phyloP scores from a whole-genome alignment of 2,888 invertebrate species.

The Marronus borbonicus region DNA sequence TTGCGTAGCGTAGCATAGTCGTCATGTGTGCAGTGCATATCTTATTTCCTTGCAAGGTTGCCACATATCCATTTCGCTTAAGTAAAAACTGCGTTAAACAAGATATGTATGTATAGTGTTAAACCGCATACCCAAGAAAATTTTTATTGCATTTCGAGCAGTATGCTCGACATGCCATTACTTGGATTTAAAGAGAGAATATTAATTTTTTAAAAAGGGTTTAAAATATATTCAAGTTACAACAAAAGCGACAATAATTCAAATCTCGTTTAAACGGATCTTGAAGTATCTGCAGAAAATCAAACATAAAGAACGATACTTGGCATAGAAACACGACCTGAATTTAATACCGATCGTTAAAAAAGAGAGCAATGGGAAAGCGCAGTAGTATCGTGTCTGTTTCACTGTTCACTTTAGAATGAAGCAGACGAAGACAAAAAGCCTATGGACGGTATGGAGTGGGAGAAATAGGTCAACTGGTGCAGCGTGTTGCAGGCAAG shows the following conservation, averaged over 20 bases:
- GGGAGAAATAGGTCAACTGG: slow-evolving; percentile 51
- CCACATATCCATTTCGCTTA: too few relatives aligned
- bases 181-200: too few relatives aligned
- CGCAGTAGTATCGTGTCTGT: slow-evolving; percentile 30
- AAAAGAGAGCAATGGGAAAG: slow-evolving; percentile 46
- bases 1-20: too few relatives aligned
- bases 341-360: slow-evolving; percentile 46
- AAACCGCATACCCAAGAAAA: too few relatives aligned
- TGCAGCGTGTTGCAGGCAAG: slow-evolving; percentile 45
- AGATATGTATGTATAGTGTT: too few relatives aligned
- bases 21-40: too few relatives aligned
- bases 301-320: slow-evolving; percentile 29
- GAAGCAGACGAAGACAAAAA: slow-evolving; percentile 41
- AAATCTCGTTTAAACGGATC: background rate
- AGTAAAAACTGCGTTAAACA: too few relatives aligned
- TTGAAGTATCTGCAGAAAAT: background rate
- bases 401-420: background rate
- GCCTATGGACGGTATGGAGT: slow-evolving; percentile 23
- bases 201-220: too few relatives aligned
- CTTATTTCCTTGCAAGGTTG: too few relatives aligned
- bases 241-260: too few relatives aligned
- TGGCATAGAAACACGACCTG: slow-evolving; percentile 48
- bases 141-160: too few relatives aligned
- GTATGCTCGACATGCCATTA: too few relatives aligned
- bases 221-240: background rate